phyloP scores from a whole-genome alignment of 2,888 invertebrate genomes.

The Catotricha subobsoleta region DNA sequence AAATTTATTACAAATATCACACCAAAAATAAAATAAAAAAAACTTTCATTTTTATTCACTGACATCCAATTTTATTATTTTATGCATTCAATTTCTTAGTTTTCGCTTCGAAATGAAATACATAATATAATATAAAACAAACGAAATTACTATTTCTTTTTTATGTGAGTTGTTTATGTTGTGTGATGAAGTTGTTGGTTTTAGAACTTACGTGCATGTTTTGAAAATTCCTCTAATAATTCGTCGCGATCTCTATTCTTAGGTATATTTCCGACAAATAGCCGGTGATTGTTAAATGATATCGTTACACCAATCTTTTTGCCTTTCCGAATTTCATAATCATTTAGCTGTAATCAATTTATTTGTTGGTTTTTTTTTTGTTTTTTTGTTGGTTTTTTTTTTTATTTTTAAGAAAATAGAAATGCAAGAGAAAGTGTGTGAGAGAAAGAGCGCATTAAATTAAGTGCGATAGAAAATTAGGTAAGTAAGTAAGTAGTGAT shows the following conservation, averaged over 20 bases:
- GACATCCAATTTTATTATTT: no score
- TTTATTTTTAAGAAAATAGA: neutral
- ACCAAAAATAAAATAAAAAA: no score
- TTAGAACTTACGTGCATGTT: conserved; percentile 89
- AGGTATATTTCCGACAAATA: conserved; percentile 99
- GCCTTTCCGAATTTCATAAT: conserved; percentile 98
- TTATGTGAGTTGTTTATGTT: neutral
- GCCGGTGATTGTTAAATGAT: conserved; percentile 99
- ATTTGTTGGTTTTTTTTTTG: conserved; percentile 20
- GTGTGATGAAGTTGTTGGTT: conserved; percentile 10
- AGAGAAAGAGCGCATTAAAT: no score
- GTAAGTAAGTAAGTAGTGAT: no score
- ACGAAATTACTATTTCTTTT: neutral
- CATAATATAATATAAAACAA: no score
- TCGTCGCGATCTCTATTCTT: conserved; percentile 99
- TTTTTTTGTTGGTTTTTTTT: conserved; percentile 4
- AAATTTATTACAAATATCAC: no score
- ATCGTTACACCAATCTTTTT: conserved; percentile 99
- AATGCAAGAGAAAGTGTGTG: neutral
- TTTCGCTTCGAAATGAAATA: no score
- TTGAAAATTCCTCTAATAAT: conserved; percentile 97
- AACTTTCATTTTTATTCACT: no score
- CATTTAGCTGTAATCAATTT: conserved; percentile 96
- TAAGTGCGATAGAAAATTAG: no score
- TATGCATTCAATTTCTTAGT: no score